Evolutionary conservation across 2,888 invertebrate genomes (phyloP), one percentile per base, ranked within the genome.

Genomic region (Drosophila ochracea): DNA sequence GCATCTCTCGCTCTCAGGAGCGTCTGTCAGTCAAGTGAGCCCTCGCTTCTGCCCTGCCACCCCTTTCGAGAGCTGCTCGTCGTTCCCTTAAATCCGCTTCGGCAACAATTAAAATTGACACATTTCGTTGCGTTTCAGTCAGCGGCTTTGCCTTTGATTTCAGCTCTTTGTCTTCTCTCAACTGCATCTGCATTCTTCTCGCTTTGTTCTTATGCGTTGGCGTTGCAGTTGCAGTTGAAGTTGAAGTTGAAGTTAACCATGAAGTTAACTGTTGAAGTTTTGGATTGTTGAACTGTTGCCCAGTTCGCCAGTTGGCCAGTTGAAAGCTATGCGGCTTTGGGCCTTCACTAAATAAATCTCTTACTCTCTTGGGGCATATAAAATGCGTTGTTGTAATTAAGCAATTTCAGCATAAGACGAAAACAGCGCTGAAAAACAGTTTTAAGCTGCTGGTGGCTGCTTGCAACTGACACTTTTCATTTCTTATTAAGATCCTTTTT

Each of bases 31-130:
- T 71, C 70, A 58, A 55, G 57, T 28, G 13, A 57, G 57, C 57
- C 57, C 57, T n/a, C 57, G 57, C 55, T 55, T 54, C 30, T 60
- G 55, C 60, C 66, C 21, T 16, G 47, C 33, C 39, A 47, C 37
- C 30, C 52, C 58, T 54, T 39, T 19, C 25, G 28, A 58, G 50
- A 13, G 39, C 53, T 21, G 57, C 28, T 39, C 28, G 57, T 13
- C 28, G 65, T 69, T 71, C 72, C 85, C 80, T 87, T 78, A 83
- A 91, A 80, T 89, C 88, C 90, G 84, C 86, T 78, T 70, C 80
- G 86, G 80, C 82, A 80, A 86, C 91, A 91, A 90, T 91, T 91
- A 91, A 90, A 91, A 91, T 90, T 91, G 91, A 91, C 90, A 91
- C 90, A 90, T 90, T 91, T 91, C 80, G 89, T 83, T 91, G 88